phyloP scores from a whole-genome alignment of 2,888 invertebrate species.

The Eumacrocentrus americanus region DNA sequence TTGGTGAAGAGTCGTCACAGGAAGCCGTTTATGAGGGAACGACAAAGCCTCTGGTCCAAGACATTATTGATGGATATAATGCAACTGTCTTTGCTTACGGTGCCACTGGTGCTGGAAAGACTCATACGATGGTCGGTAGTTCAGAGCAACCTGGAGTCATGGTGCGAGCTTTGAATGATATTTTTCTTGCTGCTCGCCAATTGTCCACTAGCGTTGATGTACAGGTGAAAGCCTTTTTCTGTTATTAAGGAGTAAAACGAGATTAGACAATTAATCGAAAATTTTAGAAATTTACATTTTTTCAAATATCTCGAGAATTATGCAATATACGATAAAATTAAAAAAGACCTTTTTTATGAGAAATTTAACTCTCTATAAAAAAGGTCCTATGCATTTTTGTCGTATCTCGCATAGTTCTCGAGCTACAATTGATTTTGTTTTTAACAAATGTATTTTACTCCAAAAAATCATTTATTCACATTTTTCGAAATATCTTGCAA shows the following conservation, averaged over 20 bases:
- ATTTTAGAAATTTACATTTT: no score
- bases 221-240: slow-evolving; percentile 66
- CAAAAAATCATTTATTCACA: no score
- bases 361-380: no score
- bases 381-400: no score
- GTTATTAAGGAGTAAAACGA: not conserved
- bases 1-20: slow-evolving; percentile 81
- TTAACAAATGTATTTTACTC: not conserved
- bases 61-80: slow-evolving; percentile 86
- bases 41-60: slow-evolving; percentile 83
- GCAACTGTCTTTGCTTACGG: slow-evolving; percentile 97
- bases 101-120: slow-evolving; percentile 91
- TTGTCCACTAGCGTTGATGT: slow-evolving; percentile 59
- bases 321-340: no score
- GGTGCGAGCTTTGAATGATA: slow-evolving; percentile 83
- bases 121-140: slow-evolving; percentile 86
- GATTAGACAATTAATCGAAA: no score
- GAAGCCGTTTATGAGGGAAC: slow-evolving; percentile 87
- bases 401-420: no score
- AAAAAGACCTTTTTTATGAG: no score
- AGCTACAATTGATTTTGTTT: no score
- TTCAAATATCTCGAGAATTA: no score
- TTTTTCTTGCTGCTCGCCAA: slow-evolving; percentile 70
- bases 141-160: slow-evolving; percentile 78
- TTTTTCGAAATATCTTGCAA: no score